Base-by-base conservation (phyloP, 2,888 invertebrate species). In the Criorhina ranunculi region DNA sequence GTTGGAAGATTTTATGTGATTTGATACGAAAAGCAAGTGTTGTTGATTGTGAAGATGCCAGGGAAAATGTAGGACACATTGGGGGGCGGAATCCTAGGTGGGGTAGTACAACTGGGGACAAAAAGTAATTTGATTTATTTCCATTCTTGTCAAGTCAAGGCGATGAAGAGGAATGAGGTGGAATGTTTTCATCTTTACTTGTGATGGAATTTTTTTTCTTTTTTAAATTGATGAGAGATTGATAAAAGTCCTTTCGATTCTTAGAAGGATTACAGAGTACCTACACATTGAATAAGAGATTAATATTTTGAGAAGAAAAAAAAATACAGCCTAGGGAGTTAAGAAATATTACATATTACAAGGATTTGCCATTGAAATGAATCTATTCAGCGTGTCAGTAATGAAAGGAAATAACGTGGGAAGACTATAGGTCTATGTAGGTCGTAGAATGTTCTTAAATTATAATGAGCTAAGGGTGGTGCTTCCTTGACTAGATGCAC, bases 1-100 rank as follows among this genome's bases (percentile, higher is more conserved):
- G 66, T 78, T 60, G 66, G 73, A 66, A 44, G 73, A 67, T 67
- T 73, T 73, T 73, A 80, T 73, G 72, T 51, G 79, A 73, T 80
- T 80, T 67, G 60, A 73, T 73, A 60, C 59, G 51, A 59, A 53
- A 59, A 55, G 60, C 67, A 73, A 83, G 66, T 64, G 40, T 90
- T 91, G 77, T 77, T 69, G 59, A 60, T 77, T 67, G 67, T 67
- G 12, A 12, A 37, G 66, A 76, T 67, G 42, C 9, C 15, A 31
- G 0, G 4, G 19, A 64, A 1, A 5, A 17, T 35, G 46, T 7
- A 33, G 55, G n/a, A 12, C 29, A 19, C n/a, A 17, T 0, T 37
- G 37, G 9, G 17, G 15, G 5, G 5, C 35, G 55, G 60, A 11
- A n/a, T n/a, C n/a, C n/a, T n/a, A n/a, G 24, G 42, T 35, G 15